Evolutionary conservation across 2,797 vertebrate species (phyloP).

Genomic region (Malurus leucopterus): DNA sequence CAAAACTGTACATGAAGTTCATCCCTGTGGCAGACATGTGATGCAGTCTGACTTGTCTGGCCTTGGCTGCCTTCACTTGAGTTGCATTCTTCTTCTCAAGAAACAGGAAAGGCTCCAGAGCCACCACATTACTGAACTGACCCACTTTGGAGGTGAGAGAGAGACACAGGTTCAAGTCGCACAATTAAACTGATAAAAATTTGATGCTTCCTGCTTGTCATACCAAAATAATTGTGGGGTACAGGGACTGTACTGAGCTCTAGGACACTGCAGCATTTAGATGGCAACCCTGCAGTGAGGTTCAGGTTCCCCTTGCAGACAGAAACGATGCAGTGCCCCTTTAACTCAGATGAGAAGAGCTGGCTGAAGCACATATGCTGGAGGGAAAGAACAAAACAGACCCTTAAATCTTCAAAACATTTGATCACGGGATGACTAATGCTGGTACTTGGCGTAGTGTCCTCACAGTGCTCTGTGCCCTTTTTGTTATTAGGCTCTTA

Average conservation of each 20-base stretch:
- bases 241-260: neutral
- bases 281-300: fast-evolving
- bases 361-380: neutral
- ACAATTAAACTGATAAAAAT: neutral
- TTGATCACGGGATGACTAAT: constrained; percentile 53
- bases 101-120: neutral
- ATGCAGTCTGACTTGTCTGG: neutral
- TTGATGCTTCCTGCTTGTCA: neutral
- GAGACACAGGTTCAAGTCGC: neutral
- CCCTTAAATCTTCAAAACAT: constrained; percentile 54
- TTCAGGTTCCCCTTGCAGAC: neutral
- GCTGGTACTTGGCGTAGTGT: constrained; percentile 26
- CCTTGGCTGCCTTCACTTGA: neutral
- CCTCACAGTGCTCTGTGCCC: neutral
- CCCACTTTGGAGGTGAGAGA: neutral
- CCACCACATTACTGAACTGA: neutral
- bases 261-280: neutral
- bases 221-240: neutral
- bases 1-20: neutral
- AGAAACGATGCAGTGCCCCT: neutral
- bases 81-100: neutral
- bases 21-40: neutral
- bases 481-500: constrained; percentile 51
- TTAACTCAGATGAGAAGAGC: constrained; percentile 24
- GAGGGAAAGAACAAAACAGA: constrained; percentile 45